Evolutionary conservation across 2,888 invertebrate genomes (phyloP).

Genomic region (Lasioglossum morio): DNA sequence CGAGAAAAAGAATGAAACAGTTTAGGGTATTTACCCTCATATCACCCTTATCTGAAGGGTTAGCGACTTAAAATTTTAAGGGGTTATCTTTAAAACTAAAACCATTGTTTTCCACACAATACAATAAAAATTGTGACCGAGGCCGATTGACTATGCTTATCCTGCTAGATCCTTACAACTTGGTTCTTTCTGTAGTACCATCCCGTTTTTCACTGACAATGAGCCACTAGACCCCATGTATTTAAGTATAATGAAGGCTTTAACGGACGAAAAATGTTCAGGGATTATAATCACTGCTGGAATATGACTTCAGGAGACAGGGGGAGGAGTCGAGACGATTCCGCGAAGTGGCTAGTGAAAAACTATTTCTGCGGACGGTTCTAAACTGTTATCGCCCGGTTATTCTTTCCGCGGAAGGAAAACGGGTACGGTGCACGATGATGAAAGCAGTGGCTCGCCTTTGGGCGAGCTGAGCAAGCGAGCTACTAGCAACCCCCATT

Average conservation of each 20-base stretch:
- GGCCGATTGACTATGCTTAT: too few species aligned
- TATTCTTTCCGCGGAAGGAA: constrained; percentile 5
- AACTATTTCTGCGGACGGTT: not conserved
- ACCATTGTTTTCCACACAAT: too few species aligned
- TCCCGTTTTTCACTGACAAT: not conserved
- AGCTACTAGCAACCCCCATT: constrained; percentile 24
- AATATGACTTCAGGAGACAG: not conserved
- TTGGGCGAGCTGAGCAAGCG: constrained; percentile 21
- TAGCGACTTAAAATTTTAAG: too few species aligned
- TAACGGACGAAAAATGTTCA: not conserved
- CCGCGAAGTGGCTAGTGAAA: not conserved
- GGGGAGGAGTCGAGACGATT: not conserved
- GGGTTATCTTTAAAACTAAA: too few species aligned
- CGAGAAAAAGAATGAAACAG: too few species aligned
- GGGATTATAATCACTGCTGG: not conserved
- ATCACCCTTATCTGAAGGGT: too few species aligned
- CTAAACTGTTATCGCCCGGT: constrained; percentile 23
- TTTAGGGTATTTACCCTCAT: too few species aligned
- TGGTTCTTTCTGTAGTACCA: too few species aligned
- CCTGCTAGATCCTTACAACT: too few species aligned
- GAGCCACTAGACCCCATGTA: not conserved
- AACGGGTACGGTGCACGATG: not conserved
- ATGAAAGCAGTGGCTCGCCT: constrained; percentile 12
- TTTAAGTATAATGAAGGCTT: not conserved
- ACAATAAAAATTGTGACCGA: too few species aligned